Base-by-base conservation (phyloP, 1,140 invertebrate genomes). In the Tetragonula clypearis region DNA sequence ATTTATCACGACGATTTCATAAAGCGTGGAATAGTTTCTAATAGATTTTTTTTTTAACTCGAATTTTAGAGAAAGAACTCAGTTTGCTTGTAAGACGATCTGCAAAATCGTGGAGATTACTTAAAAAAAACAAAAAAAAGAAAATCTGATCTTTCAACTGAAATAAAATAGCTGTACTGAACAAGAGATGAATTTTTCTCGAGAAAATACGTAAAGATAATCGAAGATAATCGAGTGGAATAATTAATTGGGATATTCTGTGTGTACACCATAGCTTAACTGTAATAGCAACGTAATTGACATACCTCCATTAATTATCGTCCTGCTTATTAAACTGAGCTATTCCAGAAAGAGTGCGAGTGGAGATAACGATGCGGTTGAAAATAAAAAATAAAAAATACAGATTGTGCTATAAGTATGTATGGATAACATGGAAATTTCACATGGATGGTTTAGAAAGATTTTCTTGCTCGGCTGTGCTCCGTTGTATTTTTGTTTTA, bases 281-380 rank as follows among this genome's bases (percentile, higher is more conserved):
- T 65, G 81, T 91, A 91, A 92, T 92, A 91, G 84, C 76, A 53
- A 12, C 72, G 75, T 92, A 91, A 91, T 91, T 89, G 86, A 90
- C 92, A 90, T 91, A 90, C 74, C 91, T 91, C 87, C 86, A 88
- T 92, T 92, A 91, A 92, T 93, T 93, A 93, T 91, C 87, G 86
- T 90, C 76, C 76, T 82, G 88, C 90, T 93, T 91, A 93, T 93
- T 92, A 92, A 91, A 79, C 83, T 65, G 60, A 30, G 30, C 30
- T 30, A 30, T 30, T 30, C 30, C 30, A 30, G 41, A 23, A 73
- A 49, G 41, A n/a, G 49, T 5, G 55, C 26, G 14, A 15, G 35
- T n/a, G 15, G 21, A 15, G 19, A 23, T 77, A 77, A 77, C 60
- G 30, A 77, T 17, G 75, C 35, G 58, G 23, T 76, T n/a, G 74